phyloP scores from a whole-genome alignment of 2,113 vertebrate species.

The Rhodinocichla rosea region DNA sequence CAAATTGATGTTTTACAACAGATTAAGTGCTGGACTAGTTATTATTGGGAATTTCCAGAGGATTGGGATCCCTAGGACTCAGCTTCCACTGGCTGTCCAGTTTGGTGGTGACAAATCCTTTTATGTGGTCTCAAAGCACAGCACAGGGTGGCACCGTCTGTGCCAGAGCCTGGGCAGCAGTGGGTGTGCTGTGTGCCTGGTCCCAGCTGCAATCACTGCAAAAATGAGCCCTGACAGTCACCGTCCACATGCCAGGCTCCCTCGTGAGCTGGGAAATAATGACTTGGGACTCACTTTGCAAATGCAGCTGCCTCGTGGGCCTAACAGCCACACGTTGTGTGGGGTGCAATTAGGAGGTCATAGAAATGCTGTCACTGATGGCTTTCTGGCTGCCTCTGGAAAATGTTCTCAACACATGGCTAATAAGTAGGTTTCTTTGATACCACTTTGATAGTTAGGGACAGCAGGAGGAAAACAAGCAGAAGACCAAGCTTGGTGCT shows the following conservation, averaged over 20 bases:
- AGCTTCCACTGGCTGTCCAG: neutral
- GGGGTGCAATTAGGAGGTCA: slow-evolving; percentile 51
- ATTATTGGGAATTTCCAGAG: neutral
- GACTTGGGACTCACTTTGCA: neutral
- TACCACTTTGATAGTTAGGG: slow-evolving; percentile 46
- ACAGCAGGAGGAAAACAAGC: slow-evolving; percentile 55
- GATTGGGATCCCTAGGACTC: neutral
- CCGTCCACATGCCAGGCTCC: accelerated
- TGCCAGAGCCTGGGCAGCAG: neutral
- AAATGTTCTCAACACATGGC: slow-evolving; percentile 37
- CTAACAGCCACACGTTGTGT: neutral
- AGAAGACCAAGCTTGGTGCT: neutral
- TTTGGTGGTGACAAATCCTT: neutral
- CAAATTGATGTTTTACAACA: neutral
- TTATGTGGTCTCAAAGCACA: neutral
- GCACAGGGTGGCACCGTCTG: neutral
- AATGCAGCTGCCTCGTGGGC: slow-evolving; percentile 25
- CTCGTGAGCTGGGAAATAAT: neutral
- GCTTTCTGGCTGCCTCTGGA: slow-evolving; percentile 33
- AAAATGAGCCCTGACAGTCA: neutral
- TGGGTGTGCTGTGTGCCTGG: neutral
- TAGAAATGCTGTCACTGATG: slow-evolving; percentile 13
- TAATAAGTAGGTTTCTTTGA: slow-evolving; percentile 61
- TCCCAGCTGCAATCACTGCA: neutral
- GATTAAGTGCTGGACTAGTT: neutral